phyloP scores from a whole-genome alignment of 2,113 vertebrate genomes.

The Melanocharis versteri region DNA sequence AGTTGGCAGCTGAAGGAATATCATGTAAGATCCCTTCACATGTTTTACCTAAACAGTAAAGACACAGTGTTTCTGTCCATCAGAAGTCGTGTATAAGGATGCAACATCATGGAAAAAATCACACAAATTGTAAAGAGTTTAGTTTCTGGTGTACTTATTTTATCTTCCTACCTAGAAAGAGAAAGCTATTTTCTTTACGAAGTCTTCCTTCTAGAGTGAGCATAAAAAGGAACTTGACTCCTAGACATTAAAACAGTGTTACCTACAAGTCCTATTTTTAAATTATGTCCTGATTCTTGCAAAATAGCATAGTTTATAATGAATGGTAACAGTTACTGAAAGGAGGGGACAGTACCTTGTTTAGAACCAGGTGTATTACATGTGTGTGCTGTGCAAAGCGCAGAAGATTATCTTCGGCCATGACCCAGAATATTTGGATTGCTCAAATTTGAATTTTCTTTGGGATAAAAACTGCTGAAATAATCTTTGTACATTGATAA shows the following conservation, averaged over 20 bases:
- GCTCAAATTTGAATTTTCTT: not conserved
- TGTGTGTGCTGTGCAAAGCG: not conserved
- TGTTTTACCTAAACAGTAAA: not conserved
- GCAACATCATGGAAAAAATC: not conserved
- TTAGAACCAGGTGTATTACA: not conserved
- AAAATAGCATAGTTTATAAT: not conserved
- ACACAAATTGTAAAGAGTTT: not conserved
- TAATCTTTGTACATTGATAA: not conserved
- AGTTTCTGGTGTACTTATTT: not conserved
- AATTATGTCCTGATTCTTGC: not conserved
- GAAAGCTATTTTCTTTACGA: not conserved
- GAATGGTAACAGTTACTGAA: not conserved
- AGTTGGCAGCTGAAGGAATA: not conserved
- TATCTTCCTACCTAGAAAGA: not conserved
- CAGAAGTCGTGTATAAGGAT: not conserved
- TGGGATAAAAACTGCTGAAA: not conserved
- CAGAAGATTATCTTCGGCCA: not conserved
- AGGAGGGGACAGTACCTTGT: not conserved
- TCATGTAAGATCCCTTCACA: not conserved
- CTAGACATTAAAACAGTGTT: not conserved
- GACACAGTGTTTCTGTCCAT: not conserved
- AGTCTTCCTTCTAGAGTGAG: not conserved
- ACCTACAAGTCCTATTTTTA: not conserved
- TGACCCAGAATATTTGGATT: not conserved
- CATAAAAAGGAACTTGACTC: not conserved